phyloP scores from a whole-genome alignment of 1,140 invertebrate species.

The Pygmarrhopalites habei region DNA sequence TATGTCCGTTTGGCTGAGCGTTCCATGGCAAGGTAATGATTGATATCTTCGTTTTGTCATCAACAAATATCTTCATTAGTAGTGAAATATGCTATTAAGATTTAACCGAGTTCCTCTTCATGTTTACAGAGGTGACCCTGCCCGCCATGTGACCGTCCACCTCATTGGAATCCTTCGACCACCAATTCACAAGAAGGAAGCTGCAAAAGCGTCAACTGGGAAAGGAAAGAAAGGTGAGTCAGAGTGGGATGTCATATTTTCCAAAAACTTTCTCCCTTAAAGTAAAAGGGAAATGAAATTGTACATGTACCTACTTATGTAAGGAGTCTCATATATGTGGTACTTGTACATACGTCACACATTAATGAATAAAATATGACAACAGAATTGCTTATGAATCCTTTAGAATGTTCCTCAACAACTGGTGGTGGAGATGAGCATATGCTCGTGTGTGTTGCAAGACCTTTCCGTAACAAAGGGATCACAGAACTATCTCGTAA shows the following conservation, averaged over 20 bases:
- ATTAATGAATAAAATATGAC: too few species aligned
- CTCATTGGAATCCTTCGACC: conserved; percentile 49
- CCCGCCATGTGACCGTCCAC: conserved; percentile 59
- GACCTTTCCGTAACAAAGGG: conserved; percentile 57
- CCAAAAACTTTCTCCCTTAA: neutral
- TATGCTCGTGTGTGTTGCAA: conserved; percentile 61
- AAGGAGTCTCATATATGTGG: too few species aligned
- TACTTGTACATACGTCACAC: too few species aligned
- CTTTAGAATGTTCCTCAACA: conserved; percentile 34
- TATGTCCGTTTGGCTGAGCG: conserved; percentile 57
- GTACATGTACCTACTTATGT: too few species aligned
- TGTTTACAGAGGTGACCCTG: conserved; percentile 57
- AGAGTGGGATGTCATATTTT: too few species aligned
- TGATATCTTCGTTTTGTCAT: too few species aligned
- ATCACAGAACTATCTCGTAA: conserved; percentile 58
- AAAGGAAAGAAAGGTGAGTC: conserved; percentile 37
- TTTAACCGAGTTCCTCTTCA: too few species aligned
- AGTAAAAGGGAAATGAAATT: neutral
- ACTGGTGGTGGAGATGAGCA: conserved; percentile 45
- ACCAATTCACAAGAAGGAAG: conserved; percentile 33
- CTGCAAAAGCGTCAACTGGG: conserved; percentile 11
- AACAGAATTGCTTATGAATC: too few species aligned
- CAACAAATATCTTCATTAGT: too few species aligned
- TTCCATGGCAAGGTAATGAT: conserved; percentile 45
- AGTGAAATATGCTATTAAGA: too few species aligned